Conservation (phyloP, 2,113 vertebrate species). For the Plecturocebus donacophilus region DNA sequence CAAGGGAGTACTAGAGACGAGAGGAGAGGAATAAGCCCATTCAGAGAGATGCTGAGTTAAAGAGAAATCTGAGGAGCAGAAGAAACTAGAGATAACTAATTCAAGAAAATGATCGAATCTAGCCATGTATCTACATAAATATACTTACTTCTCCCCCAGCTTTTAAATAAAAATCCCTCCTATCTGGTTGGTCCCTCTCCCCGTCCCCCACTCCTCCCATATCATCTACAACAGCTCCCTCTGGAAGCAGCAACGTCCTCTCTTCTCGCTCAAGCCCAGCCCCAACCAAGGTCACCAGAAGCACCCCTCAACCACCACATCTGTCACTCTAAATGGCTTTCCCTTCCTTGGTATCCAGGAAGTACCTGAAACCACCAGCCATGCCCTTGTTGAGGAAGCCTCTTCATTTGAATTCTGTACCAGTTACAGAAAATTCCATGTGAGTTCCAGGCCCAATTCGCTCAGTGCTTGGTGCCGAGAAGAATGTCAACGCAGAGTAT, state of each 20-base stretch:
- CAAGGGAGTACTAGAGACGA: neutral
- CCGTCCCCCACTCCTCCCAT: accelerated
- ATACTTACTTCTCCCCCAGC: neutral
- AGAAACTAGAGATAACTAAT: neutral
- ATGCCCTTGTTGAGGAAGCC: neutral
- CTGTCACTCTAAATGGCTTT: neutral
- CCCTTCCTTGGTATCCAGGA: neutral
- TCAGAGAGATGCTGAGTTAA: neutral
- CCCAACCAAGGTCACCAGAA: neutral
- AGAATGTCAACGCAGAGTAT: accelerated
- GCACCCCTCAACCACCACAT: no score
- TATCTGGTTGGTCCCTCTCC: neutral
- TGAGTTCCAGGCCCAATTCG: neutral
- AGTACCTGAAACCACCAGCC: neutral
- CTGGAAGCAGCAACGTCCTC: no score
- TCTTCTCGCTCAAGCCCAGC: neutral
- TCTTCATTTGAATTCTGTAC: neutral
- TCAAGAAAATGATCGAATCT: neutral
- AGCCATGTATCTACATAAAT: neutral
- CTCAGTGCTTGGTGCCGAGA: no score
- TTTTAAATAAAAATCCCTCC: neutral
- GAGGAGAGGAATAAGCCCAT: neutral
- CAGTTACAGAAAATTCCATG: neutral
- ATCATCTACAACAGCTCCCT: neutral
- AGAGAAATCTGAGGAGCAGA: neutral